Base-by-base conservation (phyloP, 2,888 invertebrate genomes). In the Oasisia sp. region DNA sequence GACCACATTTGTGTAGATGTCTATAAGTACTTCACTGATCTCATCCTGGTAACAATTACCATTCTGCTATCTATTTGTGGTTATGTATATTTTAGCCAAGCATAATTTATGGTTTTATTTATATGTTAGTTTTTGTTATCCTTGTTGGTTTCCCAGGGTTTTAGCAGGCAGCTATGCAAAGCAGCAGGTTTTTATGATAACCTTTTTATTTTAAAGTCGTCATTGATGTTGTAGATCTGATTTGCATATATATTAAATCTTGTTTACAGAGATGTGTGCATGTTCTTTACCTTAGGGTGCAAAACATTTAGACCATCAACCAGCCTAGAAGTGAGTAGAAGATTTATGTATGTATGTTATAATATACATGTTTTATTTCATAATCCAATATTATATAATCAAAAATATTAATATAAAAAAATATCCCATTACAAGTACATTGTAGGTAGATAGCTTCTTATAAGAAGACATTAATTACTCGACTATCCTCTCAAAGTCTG, bases 21-120 rank as follows among this genome's bases (percentile, higher is more conserved):
- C 50, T 50, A 11, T 19, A 74, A 27, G 74, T 27, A 38, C 4
- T 38, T 38, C 38, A 38, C 7, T n/a, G n/a, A 74, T 74, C 74
- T 74, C 74, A 74, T 74, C 27, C 74, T 74, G 27, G n/a, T 74
- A 27, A 7, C 14, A 74, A 27, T 19, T 19, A 74, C 74, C 74
- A 19, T 14, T 74, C 74, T 74, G 27, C 74, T 3, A 27, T 74
- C 7, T 7, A 0, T 74, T 27, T 27, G 74, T 74, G 14, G n/a
- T 74, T 74, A n/a, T 74, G n/a, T 74, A 74, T 19, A 7, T 74
- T 74, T 74, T 74, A 74, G 74, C 74, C 5, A 27, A 74, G n/a
- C 19, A 74, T 74, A 74, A 74, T 74, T 74, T 74, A 74, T 74
- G 74, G 74, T 74, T 74, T 50, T 74, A 74, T 74, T 74, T 74